Conservation (phyloP, 2,797 vertebrate species). For the Poecile montanus region DNA sequence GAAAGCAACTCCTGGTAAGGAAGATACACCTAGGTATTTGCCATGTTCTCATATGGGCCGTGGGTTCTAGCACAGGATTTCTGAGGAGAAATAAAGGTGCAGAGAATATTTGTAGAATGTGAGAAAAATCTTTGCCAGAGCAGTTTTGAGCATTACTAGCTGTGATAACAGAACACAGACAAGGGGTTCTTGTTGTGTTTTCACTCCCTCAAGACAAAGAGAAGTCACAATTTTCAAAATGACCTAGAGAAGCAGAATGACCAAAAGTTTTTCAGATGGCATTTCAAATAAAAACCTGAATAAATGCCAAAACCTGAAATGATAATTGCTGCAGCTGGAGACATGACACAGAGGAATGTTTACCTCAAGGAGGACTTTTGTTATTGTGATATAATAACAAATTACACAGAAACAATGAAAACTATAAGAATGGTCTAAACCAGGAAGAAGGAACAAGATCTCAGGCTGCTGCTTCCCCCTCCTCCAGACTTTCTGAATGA, state of each 20-base stretch:
- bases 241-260: background rate
- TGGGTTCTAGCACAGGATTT: background rate
- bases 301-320: background rate
- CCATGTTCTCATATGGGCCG: background rate
- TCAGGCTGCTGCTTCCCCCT: background rate
- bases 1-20: background rate
- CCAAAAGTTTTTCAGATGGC: background rate
- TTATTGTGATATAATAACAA: background rate
- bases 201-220: background rate
- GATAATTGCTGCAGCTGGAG: background rate
- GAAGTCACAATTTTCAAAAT: background rate
- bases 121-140: background rate
- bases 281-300: background rate
- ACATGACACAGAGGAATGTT: accelerated
- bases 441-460: background rate
- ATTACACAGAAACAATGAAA: background rate
- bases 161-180: background rate
- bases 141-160: background rate
- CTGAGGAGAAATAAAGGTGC: background rate
- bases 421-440: background rate
- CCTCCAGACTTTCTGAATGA: background rate
- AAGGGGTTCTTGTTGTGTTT: background rate
- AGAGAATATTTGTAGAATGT: background rate
- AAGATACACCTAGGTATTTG: background rate
- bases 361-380: background rate